phyloP scores from a whole-genome alignment of 2,797 vertebrate species.

The Taeniopygia guttata region DNA sequence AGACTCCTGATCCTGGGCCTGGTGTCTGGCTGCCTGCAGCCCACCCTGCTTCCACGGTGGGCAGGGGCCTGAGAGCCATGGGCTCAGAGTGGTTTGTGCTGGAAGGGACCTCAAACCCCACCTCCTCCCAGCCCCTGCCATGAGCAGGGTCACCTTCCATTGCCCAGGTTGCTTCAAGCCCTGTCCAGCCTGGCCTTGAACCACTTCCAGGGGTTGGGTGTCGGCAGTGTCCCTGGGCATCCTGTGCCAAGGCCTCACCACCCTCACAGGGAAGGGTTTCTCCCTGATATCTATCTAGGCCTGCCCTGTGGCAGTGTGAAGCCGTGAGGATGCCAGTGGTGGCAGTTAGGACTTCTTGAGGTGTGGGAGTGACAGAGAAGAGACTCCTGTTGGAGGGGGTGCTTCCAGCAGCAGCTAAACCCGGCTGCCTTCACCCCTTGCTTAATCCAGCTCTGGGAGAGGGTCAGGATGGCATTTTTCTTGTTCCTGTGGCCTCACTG shows the following conservation, averaged over 20 bases:
- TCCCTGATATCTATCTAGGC: not conserved
- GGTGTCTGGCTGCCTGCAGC: not conserved
- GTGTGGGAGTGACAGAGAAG: not conserved
- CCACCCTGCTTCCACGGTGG: not conserved
- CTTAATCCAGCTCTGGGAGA: not conserved
- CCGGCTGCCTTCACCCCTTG: fast-evolving
- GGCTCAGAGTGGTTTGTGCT: fast-evolving
- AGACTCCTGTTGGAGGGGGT: not conserved
- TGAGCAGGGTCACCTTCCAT: not conserved
- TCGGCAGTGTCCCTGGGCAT: not conserved
- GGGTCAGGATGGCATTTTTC: not conserved
- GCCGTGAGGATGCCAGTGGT: fast-evolving
- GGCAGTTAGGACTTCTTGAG: not conserved
- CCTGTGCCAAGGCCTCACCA: not conserved
- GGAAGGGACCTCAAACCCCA: not conserved
- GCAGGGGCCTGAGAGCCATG: not conserved
- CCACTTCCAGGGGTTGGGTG: not conserved
- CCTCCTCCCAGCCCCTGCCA: not conserved
- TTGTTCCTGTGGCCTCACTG: not conserved
- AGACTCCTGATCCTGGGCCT: fast-evolving
- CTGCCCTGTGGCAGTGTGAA: not conserved
- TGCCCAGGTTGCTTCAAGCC: not conserved
- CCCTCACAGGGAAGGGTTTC: not conserved
- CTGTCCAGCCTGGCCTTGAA: not conserved
- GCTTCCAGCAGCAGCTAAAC: not conserved